Conservation (phyloP, 2,113 vertebrate genomes). For the Periophthalmodon schlosseri region DNA sequence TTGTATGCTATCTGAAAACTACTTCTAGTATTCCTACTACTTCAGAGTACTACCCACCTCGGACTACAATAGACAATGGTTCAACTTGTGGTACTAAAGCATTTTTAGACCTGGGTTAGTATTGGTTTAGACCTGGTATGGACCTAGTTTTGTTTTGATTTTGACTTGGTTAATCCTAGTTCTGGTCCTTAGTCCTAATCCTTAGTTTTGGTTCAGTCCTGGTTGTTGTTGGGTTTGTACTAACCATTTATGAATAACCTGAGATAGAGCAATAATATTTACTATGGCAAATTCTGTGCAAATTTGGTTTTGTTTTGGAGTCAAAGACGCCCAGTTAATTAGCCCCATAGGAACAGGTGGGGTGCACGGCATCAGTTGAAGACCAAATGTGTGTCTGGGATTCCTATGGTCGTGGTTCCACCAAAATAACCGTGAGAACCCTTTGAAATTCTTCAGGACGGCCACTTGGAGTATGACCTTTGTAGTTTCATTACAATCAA, state of each 20-base stretch:
- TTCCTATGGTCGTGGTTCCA: conserved; percentile 30
- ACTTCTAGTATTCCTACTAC: too few species aligned
- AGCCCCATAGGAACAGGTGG: conserved; percentile 1
- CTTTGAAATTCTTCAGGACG: conserved; percentile 27
- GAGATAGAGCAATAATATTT: not conserved
- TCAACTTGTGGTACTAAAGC: too few species aligned
- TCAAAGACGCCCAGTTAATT: not conserved
- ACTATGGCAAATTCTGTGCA: not conserved
- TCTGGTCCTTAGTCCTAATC: too few species aligned
- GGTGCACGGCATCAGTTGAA: conserved; percentile 1
- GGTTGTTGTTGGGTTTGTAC: too few species aligned
- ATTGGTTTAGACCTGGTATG: not conserved
- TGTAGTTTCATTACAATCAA: not conserved
- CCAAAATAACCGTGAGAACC: conserved; percentile 41
- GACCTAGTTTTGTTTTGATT: not conserved
- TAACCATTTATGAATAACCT: not conserved
- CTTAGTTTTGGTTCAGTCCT: too few species aligned
- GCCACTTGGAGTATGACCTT: conserved; percentile 5
- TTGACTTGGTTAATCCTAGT: not conserved
- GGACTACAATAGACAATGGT: too few species aligned
- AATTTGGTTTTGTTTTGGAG: not conserved
- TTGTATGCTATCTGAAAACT: too few species aligned
- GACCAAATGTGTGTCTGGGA: conserved; percentile 30
- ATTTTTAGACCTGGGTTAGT: too few species aligned
- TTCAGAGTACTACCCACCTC: too few species aligned